phyloP scores from a whole-genome alignment of 2,888 invertebrate genomes.

The Amphimallon solstitiale region DNA sequence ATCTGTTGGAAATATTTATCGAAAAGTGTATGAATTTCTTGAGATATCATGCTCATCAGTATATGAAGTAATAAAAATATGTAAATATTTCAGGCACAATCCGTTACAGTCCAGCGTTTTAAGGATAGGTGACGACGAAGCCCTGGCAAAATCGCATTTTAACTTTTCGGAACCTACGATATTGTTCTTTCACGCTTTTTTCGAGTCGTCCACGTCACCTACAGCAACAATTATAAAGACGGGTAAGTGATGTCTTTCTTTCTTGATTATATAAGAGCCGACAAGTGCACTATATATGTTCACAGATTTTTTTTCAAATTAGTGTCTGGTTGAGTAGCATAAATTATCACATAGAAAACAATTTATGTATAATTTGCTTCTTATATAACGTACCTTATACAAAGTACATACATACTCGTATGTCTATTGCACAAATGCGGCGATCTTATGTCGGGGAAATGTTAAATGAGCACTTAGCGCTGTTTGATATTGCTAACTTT shows the following conservation, averaged over 20 bases:
- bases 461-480: too few species aligned
- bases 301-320: neutral
- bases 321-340: too few species aligned
- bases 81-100: conserved; percentile 64
- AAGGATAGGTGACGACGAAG: conserved; percentile 65
- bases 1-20: too few species aligned
- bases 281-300: neutral
- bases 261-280: neutral
- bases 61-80: neutral
- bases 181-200: conserved; percentile 72
- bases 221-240: conserved; percentile 67
- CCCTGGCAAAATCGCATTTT: conserved; percentile 68
- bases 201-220: conserved; percentile 69
- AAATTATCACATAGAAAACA: too few species aligned
- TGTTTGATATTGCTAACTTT: too few species aligned
- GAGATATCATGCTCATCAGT: too few species aligned
- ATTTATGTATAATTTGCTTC: too few species aligned
- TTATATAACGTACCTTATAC: neutral
- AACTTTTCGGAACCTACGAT: conserved; percentile 70
- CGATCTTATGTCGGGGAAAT: too few species aligned
- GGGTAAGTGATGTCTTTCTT: conserved; percentile 64
- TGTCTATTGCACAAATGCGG: too few species aligned
- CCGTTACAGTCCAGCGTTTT: conserved; percentile 54
- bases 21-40: too few species aligned
- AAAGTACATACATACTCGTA: too few species aligned